Conservation (phyloP, 2,888 invertebrate genomes). For the Megamerina dolium region DNA sequence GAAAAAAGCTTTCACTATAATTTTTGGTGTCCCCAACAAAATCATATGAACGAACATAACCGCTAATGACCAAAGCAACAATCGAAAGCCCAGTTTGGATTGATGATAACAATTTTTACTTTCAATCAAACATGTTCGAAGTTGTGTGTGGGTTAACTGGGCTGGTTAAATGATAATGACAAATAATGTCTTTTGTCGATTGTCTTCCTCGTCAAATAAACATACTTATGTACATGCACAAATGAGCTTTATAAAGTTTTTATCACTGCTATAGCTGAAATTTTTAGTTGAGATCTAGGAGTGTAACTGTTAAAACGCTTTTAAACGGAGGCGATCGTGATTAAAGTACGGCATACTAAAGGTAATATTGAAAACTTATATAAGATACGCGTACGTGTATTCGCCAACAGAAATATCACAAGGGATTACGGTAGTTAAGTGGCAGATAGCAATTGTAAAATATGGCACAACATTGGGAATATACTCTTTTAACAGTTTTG, state of each 20-base stretch:
- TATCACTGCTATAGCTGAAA: too few species aligned
- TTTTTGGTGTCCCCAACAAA: conserved; percentile 18
- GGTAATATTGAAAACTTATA: too few species aligned
- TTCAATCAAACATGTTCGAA: conserved; percentile 35
- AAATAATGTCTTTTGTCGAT: conserved; percentile 25
- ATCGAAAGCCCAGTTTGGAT: conserved; percentile 3
- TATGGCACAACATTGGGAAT: too few species aligned
- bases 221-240: conserved; percentile 22
- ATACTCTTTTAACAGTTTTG: too few species aligned
- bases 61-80: conserved; percentile 4
- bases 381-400: too few species aligned
- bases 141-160: conserved; percentile 1
- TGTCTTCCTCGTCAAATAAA: conserved; percentile 4
- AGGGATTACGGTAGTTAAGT: too few species aligned
- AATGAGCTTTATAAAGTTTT: conserved; percentile 28
- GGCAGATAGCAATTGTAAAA: too few species aligned
- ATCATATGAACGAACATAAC: too few species aligned
- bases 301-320: conserved; percentile 24
- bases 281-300: conserved; percentile 43
- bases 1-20: conserved; percentile 31
- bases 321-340: neutral
- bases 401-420: too few species aligned
- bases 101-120: conserved; percentile 32
- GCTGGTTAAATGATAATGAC: conserved; percentile 16
- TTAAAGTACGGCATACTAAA: too few species aligned